Base-by-base conservation (phyloP, 2,113 vertebrate genomes). In the Sapajus apella region DNA sequence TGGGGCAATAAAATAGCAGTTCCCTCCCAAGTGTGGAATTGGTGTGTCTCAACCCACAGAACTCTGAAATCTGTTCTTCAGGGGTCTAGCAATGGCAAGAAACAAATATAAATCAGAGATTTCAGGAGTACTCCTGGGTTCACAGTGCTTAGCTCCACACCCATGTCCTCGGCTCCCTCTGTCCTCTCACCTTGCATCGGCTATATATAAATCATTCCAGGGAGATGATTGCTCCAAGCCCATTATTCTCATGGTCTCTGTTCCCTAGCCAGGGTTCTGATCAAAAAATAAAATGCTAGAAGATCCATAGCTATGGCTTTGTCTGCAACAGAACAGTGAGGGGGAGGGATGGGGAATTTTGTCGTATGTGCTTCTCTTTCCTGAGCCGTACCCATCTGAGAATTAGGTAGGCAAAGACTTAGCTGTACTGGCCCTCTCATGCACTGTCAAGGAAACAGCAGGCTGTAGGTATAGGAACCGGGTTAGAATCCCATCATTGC, bases 1-100 rank as follows among this genome's bases (percentile, higher is more conserved):
- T 97, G 97, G 95, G 96, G 97, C 92, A 97, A 96, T 98, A 98
- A 98, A 98, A 88, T 90, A 97, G 77, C 96, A 88, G 96, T 82
- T 96, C 90, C 90, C 80, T 97, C 94, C 80, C 0, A 5, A 90
- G 80, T 92, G 93, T 96, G 80, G 96, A 92, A 94, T 87, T 66
- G 75, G 82, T 90, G 47, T 58, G 86, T 88, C 88, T 97, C 87
- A 94, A 88, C 79, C 91, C 95, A 37, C 37, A 66, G 61, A 90
- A 94, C 81, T 56, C 77, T 91, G 64, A 91, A 90, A 90, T 75
- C 84, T 79, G 66, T 80, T 84, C 92, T 94, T 80, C 77, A n/a
- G 89, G 45, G 55, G 58, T 88, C 85, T 82, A 87, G 79, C 14
- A 77, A 92, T 37, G 66, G 25, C 52, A 58, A 87, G 83, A 94